A percentile compares a stretch with the other conserved stretches of the same genome.
phyloP scores from a whole-genome alignment of 2,797 vertebrate species.

The Phyllotis vaccarum region DNA sequence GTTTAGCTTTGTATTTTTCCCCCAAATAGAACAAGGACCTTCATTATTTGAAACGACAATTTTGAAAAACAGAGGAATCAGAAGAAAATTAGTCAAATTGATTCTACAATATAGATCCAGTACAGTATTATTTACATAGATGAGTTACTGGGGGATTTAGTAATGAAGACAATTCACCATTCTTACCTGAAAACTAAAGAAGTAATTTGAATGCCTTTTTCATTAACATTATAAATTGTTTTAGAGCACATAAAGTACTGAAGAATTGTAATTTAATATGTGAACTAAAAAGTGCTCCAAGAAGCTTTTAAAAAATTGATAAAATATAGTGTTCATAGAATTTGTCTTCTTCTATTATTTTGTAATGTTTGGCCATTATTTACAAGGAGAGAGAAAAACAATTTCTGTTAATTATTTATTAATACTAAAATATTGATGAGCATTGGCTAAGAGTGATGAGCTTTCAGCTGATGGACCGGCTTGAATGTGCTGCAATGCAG shows the following conservation, averaged over 20 bases:
- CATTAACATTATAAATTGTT: slow-evolving; percentile 74
- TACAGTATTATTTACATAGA: background rate
- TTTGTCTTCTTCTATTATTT: slow-evolving; percentile 56
- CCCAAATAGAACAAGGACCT: background rate
- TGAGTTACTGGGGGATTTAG: background rate
- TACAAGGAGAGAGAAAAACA: slow-evolving; percentile 76
- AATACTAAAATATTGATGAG: slow-evolving; percentile 86
- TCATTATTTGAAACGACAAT: background rate
- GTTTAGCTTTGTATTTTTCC: background rate
- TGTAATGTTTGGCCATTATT: slow-evolving; percentile 79
- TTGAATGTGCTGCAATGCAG: slow-evolving; percentile 55
- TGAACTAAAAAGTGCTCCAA: slow-evolving; percentile 72
- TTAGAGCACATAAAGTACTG: slow-evolving; percentile 68
- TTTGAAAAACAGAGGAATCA: background rate
- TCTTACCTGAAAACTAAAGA: slow-evolving; percentile 24
- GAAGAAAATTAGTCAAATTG: background rate
- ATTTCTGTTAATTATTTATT: slow-evolving; percentile 85
- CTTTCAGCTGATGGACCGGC: slow-evolving; percentile 75
- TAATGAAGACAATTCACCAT: background rate
- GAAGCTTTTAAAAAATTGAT: slow-evolving; percentile 68
- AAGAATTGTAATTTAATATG: slow-evolving; percentile 73
- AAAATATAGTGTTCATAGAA: slow-evolving; percentile 31
- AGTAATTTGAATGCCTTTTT: slow-evolving; percentile 72
- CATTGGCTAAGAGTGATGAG: slow-evolving; percentile 78
- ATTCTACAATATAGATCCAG: background rate